A percentile compares a stretch with the other conserved stretches of the same genome.
Evolutionary conservation across 2,888 invertebrate species (phyloP).

Genomic region (Drosophila anomalata): DNA sequence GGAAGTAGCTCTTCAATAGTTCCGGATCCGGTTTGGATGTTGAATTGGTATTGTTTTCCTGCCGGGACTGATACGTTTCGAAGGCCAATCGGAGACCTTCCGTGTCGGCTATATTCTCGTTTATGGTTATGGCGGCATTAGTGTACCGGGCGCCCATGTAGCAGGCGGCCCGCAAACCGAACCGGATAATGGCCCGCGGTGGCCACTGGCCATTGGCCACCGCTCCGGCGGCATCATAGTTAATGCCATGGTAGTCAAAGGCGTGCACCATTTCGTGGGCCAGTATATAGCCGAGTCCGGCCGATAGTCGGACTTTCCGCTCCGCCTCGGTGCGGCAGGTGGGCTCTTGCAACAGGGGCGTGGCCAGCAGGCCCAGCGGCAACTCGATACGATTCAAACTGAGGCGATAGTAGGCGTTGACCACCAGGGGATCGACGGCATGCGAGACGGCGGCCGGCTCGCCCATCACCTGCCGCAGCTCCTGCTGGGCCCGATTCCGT

Average conservation of each 20-base stretch:
- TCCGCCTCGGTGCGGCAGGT: constrained; percentile 23
- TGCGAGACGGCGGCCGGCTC: background rate
- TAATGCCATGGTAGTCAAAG: constrained; percentile 81
- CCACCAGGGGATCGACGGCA: constrained; percentile 67
- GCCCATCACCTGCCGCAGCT: constrained; percentile 50
- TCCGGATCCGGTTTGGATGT: background rate
- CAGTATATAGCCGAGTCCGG: constrained; percentile 75
- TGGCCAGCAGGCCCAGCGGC: constrained; percentile 77
- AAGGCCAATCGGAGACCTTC: constrained; percentile 80
- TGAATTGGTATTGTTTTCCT: background rate
- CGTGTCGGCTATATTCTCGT: constrained; percentile 81
- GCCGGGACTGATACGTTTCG: constrained; percentile 51
- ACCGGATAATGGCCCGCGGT: constrained; percentile 74
- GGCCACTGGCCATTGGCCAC: constrained; percentile 68
- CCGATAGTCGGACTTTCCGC: constrained; percentile 56
- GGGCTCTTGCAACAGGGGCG: constrained; percentile 61
- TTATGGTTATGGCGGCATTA: constrained; percentile 70
- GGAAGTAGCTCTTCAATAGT: constrained; percentile 66
- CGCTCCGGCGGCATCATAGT: constrained; percentile 78
- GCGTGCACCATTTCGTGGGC: constrained; percentile 81
- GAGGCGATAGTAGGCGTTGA: constrained; percentile 80
- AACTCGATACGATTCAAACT: constrained; percentile 77
- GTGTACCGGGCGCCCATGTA: constrained; percentile 70
- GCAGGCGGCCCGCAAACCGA: constrained; percentile 73
- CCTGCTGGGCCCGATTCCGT: constrained; percentile 25